Percentiles rank a stretch among this genome's conserved stretches.
Evolutionary conservation across 2,888 invertebrate genomes (phyloP).

Genomic region (Nipponacmea schrenckii): DNA sequence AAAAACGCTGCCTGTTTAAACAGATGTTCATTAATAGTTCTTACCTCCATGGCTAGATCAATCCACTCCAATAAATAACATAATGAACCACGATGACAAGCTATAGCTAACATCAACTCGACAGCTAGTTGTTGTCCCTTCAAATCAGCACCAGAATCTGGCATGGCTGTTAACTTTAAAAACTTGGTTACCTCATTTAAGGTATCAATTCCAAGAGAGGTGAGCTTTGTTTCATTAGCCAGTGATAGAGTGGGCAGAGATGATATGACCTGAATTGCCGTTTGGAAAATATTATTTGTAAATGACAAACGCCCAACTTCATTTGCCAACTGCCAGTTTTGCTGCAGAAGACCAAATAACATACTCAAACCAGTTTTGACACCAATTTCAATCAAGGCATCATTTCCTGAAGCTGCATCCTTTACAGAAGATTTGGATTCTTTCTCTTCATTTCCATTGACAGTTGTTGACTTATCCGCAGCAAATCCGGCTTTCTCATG

Average conservation of each 20-base stretch:
- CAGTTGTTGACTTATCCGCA: constrained; percentile 11
- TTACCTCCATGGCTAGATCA: constrained; percentile 71
- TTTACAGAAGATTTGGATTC: not conserved
- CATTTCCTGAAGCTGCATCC: constrained; percentile 50
- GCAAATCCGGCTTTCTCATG: constrained; percentile 59
- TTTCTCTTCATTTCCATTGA: constrained; percentile 20
- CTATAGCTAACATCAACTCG: constrained; percentile 73
- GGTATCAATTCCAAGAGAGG: constrained; percentile 68
- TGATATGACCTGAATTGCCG: constrained; percentile 72
- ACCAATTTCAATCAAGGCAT: constrained; percentile 74
- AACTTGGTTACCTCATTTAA: constrained; percentile 71
- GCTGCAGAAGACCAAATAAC: constrained; percentile 73
- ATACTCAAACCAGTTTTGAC: constrained; percentile 74
- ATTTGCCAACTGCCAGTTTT: constrained; percentile 71
- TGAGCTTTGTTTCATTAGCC: constrained; percentile 73
- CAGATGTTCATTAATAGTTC: not conserved
- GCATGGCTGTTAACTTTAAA: constrained; percentile 71
- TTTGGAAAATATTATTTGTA: constrained; percentile 74
- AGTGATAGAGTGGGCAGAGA: constrained; percentile 74
- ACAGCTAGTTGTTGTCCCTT: constrained; percentile 66
- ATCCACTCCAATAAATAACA: constrained; percentile 75
- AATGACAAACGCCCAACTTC: constrained; percentile 66
- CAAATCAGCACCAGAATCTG: constrained; percentile 71
- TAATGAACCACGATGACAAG: constrained; percentile 74
- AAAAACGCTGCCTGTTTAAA: no score